Conservation (phyloP, 2,113 vertebrate genomes). For the Nyctibius bracteatus region DNA sequence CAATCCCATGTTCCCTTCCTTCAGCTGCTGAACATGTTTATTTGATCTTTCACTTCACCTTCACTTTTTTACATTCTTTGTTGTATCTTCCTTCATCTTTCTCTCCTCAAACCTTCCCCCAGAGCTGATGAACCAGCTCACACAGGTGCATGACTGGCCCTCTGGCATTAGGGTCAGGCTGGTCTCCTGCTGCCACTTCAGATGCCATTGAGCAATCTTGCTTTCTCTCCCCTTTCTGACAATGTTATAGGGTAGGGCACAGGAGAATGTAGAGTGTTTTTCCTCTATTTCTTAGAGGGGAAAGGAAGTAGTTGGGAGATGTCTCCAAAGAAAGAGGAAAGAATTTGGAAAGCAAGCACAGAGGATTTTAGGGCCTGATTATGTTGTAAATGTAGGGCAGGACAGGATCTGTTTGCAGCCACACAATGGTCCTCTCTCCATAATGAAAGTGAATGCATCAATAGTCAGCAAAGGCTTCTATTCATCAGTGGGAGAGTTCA, state of each 20-base stretch:
- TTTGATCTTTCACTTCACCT: background rate
- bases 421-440: background rate
- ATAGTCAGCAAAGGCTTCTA: background rate
- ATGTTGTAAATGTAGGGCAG: background rate
- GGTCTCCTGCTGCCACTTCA: background rate
- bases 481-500: background rate
- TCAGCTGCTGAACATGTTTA: rapidly evolving
- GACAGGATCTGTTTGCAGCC: background rate
- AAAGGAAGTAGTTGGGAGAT: background rate
- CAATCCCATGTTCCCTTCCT: background rate
- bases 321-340: background rate
- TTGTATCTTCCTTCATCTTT: background rate
- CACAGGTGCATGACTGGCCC: background rate
- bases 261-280: background rate
- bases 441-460: background rate
- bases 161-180: background rate
- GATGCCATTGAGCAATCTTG: rapidly evolving
- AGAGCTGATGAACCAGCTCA: background rate
- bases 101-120: background rate
- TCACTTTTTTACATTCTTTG: background rate
- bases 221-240: background rate
- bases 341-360: background rate
- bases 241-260: background rate
- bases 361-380: background rate
- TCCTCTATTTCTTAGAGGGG: too few species aligned